phyloP scores from a whole-genome alignment of 2,113 vertebrate species.

The Rhabdomys dilectus region DNA sequence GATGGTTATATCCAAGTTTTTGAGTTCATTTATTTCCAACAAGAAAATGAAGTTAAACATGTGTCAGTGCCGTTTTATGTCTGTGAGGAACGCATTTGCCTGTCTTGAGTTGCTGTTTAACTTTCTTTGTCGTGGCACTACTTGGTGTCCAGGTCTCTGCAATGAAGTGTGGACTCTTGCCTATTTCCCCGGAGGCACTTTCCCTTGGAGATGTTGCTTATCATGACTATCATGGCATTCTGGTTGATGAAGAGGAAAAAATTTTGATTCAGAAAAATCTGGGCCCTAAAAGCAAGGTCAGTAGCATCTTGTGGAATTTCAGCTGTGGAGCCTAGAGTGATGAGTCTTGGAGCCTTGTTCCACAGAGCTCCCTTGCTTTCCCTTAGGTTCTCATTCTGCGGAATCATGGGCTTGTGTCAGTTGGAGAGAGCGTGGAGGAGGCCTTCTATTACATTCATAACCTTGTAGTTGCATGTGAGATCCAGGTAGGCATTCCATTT shows the following conservation, averaged over 20 bases:
- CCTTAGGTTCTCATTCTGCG: constrained; percentile 96
- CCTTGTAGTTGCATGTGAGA: constrained; percentile 97
- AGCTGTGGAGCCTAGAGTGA: accelerated
- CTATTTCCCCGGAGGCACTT: constrained; percentile 96
- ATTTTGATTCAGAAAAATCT: constrained; percentile 95
- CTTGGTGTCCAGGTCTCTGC: constrained; percentile 92
- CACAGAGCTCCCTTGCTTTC: background rate
- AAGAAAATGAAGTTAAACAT: background rate
- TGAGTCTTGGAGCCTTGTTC: too few relatives aligned
- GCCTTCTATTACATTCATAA: constrained; percentile 98
- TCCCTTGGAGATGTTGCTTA: constrained; percentile 96
- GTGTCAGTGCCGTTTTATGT: background rate
- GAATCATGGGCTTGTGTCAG: constrained; percentile 96
- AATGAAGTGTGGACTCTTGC: constrained; percentile 98
- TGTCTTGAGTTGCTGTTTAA: background rate
- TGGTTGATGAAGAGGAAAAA: constrained; percentile 95
- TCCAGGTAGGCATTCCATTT: constrained; percentile 90
- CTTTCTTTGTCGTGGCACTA: background rate
- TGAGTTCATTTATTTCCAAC: background rate
- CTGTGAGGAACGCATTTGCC: background rate
- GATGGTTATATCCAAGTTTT: background rate
- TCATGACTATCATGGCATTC: constrained; percentile 97
- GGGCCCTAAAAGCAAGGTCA: constrained; percentile 97
- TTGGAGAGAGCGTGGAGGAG: constrained; percentile 97
- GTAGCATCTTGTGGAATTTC: background rate